These are phyloP conservation scores for Cygnus atratus DNA, from an alignment of 2,113 vertebrate genomes.

Conservation along the genomic window DNA sequence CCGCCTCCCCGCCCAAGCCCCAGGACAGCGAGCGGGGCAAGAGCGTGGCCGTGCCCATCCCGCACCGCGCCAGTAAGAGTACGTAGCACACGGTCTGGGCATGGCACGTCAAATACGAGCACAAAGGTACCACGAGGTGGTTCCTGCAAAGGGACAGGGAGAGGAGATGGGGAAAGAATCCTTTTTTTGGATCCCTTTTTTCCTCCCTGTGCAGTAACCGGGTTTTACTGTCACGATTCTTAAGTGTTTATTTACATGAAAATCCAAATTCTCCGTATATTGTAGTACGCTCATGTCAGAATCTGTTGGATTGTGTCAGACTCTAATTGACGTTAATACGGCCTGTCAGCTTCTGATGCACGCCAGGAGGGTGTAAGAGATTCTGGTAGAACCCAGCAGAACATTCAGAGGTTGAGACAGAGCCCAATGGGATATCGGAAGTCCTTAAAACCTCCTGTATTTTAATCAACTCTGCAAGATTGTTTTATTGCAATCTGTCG, in stretches of 20 bases:
- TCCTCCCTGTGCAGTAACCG: not conserved
- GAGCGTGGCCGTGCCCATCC: conserved; percentile 95
- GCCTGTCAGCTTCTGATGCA: not conserved
- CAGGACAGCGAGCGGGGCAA: conserved; percentile 91
- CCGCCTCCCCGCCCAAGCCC: conserved; percentile 84
- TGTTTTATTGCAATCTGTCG: no score
- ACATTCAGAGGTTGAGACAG: not conserved
- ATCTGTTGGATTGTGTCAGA: not conserved
- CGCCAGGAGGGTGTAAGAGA: not conserved
- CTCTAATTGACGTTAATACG: not conserved
- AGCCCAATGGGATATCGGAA: not conserved
- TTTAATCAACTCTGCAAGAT: not conserved
- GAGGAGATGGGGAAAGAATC: not conserved
- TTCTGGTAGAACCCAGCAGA: not conserved
- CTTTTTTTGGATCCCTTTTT: not conserved
- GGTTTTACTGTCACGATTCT: rapidly evolving
- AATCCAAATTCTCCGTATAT: not conserved
- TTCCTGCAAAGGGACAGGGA: not conserved
- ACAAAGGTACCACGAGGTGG: not conserved
- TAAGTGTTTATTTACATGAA: not conserved
- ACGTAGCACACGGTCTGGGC: conserved; percentile 1
- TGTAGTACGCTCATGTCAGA: not conserved
- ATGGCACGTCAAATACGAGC: no score
- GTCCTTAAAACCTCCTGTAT: not conserved
- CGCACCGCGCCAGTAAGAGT: conserved; percentile 96